A percentile compares a stretch with the other conserved stretches of the same genome.
Evolutionary conservation across 2,113 vertebrate genomes (phyloP).

Genomic region (Lycaon pictus): DNA sequence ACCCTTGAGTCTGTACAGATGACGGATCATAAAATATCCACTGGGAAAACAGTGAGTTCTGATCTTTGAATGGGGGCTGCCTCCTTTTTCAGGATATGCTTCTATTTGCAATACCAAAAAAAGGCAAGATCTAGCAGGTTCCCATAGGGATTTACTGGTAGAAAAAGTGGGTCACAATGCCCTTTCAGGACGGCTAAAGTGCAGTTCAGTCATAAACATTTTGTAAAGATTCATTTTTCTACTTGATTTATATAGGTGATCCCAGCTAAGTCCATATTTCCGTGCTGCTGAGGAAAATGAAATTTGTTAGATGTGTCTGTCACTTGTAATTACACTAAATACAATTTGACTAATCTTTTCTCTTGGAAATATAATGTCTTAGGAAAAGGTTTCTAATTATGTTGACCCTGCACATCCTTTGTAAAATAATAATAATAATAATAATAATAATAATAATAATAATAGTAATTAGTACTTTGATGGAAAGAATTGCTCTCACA

Average conservation of each 20-base stretch:
- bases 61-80: not conserved
- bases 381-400: slow-evolving; percentile 47
- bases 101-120: not conserved
- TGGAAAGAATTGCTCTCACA: slow-evolving; percentile 34
- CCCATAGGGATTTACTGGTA: not conserved
- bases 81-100: not conserved
- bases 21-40: not conserved
- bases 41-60: not conserved
- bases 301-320: slow-evolving; percentile 60
- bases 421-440: not conserved
- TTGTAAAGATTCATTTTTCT: slow-evolving; percentile 46
- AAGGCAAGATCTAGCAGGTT: not conserved
- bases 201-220: not conserved
- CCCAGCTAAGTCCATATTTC: slow-evolving; percentile 55
- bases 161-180: not conserved
- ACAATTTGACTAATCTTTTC: slow-evolving; percentile 52
- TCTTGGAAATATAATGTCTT: slow-evolving; percentile 34
- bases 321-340: slow-evolving; percentile 58
- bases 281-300: slow-evolving; percentile 17
- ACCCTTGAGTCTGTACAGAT: not conserved
- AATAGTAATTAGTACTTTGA: slow-evolving; percentile 9
- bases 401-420: not conserved
- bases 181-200: not conserved
- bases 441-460: not conserved
- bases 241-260: not conserved